phyloP scores from a whole-genome alignment of 35 echinoderm and acorn worm species.

The Acanthaster planci region DNA sequence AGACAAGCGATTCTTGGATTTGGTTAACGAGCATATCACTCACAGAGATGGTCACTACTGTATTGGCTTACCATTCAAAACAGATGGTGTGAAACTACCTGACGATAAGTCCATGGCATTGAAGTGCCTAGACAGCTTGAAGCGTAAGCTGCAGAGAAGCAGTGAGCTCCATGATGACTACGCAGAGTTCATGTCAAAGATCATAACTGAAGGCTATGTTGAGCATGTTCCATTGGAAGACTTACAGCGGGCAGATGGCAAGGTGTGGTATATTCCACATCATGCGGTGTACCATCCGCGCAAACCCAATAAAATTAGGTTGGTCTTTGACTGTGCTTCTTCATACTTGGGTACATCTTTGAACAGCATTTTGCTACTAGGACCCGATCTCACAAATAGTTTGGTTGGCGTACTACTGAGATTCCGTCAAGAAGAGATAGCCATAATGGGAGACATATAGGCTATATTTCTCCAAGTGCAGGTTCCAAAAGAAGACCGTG shows the following conservation, averaged over 20 bases:
- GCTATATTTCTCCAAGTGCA: conserved; percentile 51
- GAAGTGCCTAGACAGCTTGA: conserved; percentile 32
- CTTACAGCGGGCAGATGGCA: background rate
- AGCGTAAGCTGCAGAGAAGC: conserved; percentile 27
- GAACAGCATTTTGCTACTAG: conserved; percentile 40
- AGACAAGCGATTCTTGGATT: conserved; percentile 38
- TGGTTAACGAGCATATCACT: background rate
- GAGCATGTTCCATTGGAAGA: conserved; percentile 17
- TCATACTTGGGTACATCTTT: conserved; percentile 2
- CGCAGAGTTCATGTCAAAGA: conserved; percentile 13
- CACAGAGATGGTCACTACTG: conserved; percentile 41
- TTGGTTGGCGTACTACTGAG: conserved; percentile 41
- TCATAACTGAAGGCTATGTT: background rate
- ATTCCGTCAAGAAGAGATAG: conserved; percentile 48
- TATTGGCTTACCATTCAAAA: conserved; percentile 56
- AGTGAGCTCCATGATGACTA: conserved; percentile 41
- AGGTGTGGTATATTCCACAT: conserved; percentile 47
- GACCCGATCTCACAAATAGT: conserved; percentile 33
- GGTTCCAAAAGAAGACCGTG: conserved; percentile 29
- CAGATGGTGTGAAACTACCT: conserved; percentile 29
- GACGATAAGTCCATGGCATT: conserved; percentile 49
- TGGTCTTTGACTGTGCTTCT: conserved; percentile 37
- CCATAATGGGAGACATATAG: conserved; percentile 47
- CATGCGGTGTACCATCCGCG: conserved; percentile 63
- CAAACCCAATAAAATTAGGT: conserved; percentile 45